Conservation (phyloP, 2,888 invertebrate genomes). For the Leptinotarsa juncta region DNA sequence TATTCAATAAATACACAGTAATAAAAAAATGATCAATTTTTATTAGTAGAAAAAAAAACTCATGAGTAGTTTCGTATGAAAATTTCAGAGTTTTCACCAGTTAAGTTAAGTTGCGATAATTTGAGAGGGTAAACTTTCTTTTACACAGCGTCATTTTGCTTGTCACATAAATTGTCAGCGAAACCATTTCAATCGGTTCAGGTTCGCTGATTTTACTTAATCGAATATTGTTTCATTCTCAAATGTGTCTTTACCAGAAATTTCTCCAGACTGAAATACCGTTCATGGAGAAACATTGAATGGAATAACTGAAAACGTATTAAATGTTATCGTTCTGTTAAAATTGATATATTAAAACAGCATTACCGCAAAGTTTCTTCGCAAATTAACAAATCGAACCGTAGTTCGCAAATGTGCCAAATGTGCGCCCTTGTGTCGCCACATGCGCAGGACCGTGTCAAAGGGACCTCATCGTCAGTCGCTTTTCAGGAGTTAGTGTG, state of each 20-base stretch:
- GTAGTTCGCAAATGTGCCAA: conserved; percentile 61
- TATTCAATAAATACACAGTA: too few species aligned
- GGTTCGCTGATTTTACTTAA: conserved; percentile 20
- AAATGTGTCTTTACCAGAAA: background rate
- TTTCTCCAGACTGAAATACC: background rate
- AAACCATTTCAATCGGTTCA: conserved; percentile 14
- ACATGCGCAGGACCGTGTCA: conserved; percentile 67
- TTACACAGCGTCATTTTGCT: too few species aligned
- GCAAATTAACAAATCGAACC: conserved; percentile 64
- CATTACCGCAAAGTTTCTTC: conserved; percentile 56
- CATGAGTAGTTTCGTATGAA: too few species aligned
- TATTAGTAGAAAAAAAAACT: too few species aligned
- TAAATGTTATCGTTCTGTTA: conserved; percentile 30
- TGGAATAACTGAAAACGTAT: background rate
- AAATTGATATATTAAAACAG: conserved; percentile 50
- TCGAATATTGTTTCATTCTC: conserved; percentile 11
- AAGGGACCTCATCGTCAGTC: conserved; percentile 63
- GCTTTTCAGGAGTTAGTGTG: conserved; percentile 57
- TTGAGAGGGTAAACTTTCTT: too few species aligned
- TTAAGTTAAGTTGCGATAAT: too few species aligned
- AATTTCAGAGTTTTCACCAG: too few species aligned
- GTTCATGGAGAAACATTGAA: background rate
- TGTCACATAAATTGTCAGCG: background rate
- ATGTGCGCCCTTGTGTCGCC: conserved; percentile 64
- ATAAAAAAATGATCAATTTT: too few species aligned